Percentiles rank a stretch among this genome's conserved stretches.
These are phyloP conservation scores for Hystrix brachyura DNA, from an alignment of 2,113 vertebrate species.

Conservation along the genomic window DNA sequence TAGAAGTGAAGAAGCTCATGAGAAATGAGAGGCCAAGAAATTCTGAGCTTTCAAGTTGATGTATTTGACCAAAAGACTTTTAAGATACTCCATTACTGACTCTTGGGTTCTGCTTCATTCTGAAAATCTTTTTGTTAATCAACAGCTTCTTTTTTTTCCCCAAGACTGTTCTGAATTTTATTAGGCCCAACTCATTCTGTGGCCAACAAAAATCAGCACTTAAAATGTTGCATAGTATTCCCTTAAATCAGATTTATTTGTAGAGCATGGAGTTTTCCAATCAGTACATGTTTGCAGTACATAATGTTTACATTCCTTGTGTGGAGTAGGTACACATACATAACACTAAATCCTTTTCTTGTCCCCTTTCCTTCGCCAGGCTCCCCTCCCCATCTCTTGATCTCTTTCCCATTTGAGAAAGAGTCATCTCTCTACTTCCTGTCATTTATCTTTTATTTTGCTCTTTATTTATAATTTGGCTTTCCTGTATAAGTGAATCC, in stretches of 20 bases:
- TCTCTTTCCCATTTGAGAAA: neutral
- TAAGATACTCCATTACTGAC: neutral
- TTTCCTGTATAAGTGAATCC: neutral
- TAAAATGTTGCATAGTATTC: constrained; percentile 46
- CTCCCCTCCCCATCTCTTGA: neutral
- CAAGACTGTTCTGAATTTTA: constrained; percentile 75
- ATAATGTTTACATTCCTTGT: neutral
- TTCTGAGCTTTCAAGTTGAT: neutral
- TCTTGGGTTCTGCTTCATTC: neutral
- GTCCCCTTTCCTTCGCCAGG: neutral
- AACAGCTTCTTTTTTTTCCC: neutral
- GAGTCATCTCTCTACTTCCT: neutral
- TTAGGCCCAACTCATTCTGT: constrained; percentile 67
- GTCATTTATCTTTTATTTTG: neutral
- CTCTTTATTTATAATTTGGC: neutral
- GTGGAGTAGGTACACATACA: no score
- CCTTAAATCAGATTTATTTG: neutral
- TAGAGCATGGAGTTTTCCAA: neutral
- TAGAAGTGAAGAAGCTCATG: neutral
- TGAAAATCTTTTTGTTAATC: constrained; percentile 12
- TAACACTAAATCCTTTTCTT: no score
- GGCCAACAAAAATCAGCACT: constrained; percentile 71
- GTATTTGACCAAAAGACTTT: neutral
- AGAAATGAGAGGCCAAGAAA: neutral
- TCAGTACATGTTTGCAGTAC: neutral